Percentiles rank a stretch among this genome's conserved stretches.
These are phyloP conservation scores for Palythoa heliodiscus DNA, from an alignment of 92 coral and sea anemone genomes.

Conservation along the genomic window DNA sequence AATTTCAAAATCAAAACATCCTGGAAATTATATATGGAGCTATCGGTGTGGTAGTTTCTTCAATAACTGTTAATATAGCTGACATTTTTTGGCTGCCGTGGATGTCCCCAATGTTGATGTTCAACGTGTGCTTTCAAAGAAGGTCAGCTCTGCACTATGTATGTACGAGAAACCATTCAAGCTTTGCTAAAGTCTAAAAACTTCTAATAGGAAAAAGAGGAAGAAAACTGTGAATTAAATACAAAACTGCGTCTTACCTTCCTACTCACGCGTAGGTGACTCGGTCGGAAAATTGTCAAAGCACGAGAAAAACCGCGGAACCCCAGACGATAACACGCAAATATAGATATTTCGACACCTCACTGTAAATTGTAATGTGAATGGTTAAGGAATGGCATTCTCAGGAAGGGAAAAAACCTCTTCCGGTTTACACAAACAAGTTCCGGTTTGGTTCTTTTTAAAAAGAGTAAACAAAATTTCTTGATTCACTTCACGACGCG, in stretches of 20 bases:
- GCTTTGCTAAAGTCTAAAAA: no score
- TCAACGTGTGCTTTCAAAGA: no score
- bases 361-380: neutral
- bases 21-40: no score
- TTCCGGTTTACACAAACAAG: neutral
- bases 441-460: neutral
- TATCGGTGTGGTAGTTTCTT: no score
- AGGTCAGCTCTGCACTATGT: no score
- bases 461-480: neutral
- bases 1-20: no score
- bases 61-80: no score
- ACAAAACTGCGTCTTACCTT: neutral
- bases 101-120: no score
- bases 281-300: neutral
- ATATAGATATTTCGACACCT: conserved; percentile 1
- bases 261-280: neutral
- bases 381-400: neutral
- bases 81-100: no score
- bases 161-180: no score
- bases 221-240: no score
- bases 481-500: neutral
- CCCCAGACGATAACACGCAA: neutral
- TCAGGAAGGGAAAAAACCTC: neutral
- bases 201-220: no score
- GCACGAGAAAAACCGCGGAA: neutral